Evolutionary conservation across 2,113 vertebrate genomes (phyloP).

Genomic region (Hystrix brachyura): DNA sequence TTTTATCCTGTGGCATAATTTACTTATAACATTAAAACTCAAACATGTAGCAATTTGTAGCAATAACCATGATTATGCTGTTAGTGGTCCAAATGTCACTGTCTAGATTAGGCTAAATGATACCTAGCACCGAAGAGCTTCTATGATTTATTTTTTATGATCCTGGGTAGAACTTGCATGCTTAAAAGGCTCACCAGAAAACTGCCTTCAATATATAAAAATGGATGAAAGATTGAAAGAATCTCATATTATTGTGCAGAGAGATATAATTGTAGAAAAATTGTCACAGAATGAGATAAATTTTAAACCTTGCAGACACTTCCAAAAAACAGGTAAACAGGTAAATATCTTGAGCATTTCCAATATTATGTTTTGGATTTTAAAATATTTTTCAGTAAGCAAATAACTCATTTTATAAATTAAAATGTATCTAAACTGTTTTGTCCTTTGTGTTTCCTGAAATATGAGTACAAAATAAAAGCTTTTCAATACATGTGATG

Average conservation of each 20-base stretch:
- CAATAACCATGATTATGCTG: slow-evolving; percentile 90
- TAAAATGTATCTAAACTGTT: slow-evolving; percentile 71
- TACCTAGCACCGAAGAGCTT: slow-evolving; percentile 87
- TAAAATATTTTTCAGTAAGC: slow-evolving; percentile 74
- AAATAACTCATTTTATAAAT: slow-evolving; percentile 60
- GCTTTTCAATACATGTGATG: slow-evolving; percentile 25
- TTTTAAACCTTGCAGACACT: slow-evolving; percentile 77
- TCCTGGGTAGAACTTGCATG: slow-evolving; percentile 85
- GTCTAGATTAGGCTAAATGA: slow-evolving; percentile 90
- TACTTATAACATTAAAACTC: slow-evolving; percentile 92
- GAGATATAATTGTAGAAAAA: slow-evolving; percentile 77
- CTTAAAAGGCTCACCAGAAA: slow-evolving; percentile 84
- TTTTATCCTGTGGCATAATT: slow-evolving; percentile 91
- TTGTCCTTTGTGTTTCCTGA: slow-evolving; percentile 57
- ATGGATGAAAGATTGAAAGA: slow-evolving; percentile 81
- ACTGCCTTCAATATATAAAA: slow-evolving; percentile 82
- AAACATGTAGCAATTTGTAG: slow-evolving; percentile 91
- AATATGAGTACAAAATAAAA: slow-evolving; percentile 74
- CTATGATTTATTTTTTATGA: slow-evolving; percentile 90
- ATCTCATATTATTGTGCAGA: slow-evolving; percentile 78
- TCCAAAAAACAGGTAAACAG: slow-evolving; percentile 25
- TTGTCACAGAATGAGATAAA: slow-evolving; percentile 77
- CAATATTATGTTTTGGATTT: slow-evolving; percentile 60
- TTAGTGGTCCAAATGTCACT: slow-evolving; percentile 90
- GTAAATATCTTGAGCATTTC: slow-evolving; percentile 66